Evolutionary conservation across 2,797 vertebrate genomes (phyloP).

Genomic region (Tangara arthus): DNA sequence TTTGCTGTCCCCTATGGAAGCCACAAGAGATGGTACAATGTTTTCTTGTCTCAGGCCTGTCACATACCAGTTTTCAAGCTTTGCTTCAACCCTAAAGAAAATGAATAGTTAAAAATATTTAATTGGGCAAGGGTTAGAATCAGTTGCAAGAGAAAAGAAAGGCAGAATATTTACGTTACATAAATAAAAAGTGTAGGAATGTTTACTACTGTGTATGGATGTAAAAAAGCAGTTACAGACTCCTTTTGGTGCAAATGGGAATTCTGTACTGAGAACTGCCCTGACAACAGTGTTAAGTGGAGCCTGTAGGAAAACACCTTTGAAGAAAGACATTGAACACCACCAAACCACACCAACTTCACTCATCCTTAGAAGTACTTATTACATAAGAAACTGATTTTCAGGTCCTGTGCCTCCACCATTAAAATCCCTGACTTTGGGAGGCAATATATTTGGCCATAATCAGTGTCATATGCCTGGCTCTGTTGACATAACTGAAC

Average conservation of each 20-base stretch:
- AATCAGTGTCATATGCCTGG: not conserved
- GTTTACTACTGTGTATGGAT: not conserved
- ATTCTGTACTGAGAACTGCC: not conserved
- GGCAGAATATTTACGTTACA: not conserved
- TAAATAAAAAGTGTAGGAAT: not conserved
- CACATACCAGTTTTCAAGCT: conserved; percentile 90
- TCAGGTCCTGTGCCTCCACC: not conserved
- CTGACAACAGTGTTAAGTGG: not conserved
- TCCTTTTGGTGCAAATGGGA: not conserved
- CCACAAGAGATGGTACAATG: conserved; percentile 86
- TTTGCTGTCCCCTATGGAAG: conserved; percentile 82
- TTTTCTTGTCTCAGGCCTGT: conserved; percentile 87
- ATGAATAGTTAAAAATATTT: not conserved
- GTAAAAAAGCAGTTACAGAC: not conserved
- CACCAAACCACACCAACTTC: not conserved
- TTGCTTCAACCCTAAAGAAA: conserved; percentile 84
- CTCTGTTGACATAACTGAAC: not conserved
- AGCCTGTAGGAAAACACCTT: not conserved
- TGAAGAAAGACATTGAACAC: not conserved
- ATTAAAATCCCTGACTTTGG: not conserved
- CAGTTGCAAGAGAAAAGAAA: not conserved
- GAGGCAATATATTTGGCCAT: not conserved
- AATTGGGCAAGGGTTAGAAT: not conserved
- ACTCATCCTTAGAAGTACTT: not conserved
- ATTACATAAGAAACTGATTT: not conserved